Base-by-base conservation (phyloP, 2,888 invertebrate genomes). In the Caenorhabditis plicata region DNA sequence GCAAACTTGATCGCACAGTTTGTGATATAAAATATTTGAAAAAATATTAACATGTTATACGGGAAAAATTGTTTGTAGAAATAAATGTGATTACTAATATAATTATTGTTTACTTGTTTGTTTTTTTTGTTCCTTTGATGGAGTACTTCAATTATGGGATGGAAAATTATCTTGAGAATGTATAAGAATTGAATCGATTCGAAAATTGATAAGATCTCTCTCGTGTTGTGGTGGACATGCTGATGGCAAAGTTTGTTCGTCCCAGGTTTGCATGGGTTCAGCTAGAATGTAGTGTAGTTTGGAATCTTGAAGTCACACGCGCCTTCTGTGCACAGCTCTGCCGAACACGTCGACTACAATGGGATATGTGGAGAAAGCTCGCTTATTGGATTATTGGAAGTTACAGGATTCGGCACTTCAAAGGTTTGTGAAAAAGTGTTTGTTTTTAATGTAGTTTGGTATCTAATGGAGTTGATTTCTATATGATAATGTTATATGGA, bases 1-100 rank as follows among this genome's bases (percentile, higher is more conserved):
- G 81, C 86, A 7, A 92, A 92, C 83, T 85, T 92, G 45, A 66
- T 89, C 0, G 88, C 89, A 71, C 92, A 93, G 83, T 91, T 93
- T 57, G 50, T 78, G 29, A 64, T 80, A 22, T 80, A 46, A 62
- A 33, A 19, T 42, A 42, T 13, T 31, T 32, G 15, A 22, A 31
- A 7, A 11, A 22, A 36, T 32, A 1, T 3, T 31, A 25, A 5
- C 9, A 32, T 29, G 31, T 47, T 47, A n/a, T n/a, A n/a, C 15
- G 22, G 25, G 8, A 17, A 15, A 47, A 17, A 36, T 23, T 35
- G 7, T 45, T 17, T n/a, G 8, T 45, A 22, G 42, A 42, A 42
- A 42, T 42, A 19, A 26, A 25, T 15, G 19, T 9, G 13, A 27
- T 25, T 2, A 19, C 23, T 15, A 36, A 35, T 11, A 35, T 36